Evolutionary conservation across 2,797 vertebrate species (phyloP), one percentile per base, ranked within the genome.

Genomic region (Halcyon leucocephala): DNA sequence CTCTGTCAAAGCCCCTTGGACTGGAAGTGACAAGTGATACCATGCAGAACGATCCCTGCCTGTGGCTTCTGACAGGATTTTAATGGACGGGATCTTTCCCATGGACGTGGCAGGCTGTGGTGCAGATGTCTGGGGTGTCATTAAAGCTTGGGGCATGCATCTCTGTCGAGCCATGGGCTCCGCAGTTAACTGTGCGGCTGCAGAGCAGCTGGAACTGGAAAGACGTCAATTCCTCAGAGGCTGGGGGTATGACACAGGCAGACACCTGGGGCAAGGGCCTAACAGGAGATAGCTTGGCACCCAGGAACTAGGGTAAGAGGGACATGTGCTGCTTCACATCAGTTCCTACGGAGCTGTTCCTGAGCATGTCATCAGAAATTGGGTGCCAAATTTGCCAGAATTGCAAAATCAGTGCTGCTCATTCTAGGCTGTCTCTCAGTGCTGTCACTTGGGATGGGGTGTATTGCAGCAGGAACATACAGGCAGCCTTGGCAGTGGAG

Each of bases 371-470:
- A 24, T 60, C 33, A 66, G 64, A 46, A 89, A 66, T 8, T 39
- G 21, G n/a, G 46, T 61, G 55, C n/a, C 3, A 3, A 81, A 86
- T 44, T 78, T 35, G 33, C 61, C 33, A n/a, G n/a, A n/a, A n/a
- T n/a, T n/a, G 49, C 0, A 0, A 81, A 83, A 64, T 81, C 19
- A 8, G 24, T 64, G 57, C 60, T 67, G 39, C n/a, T 64, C 0
- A 0, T 74, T 92, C 42, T 35, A 51, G 44, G 29, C 10, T 31
- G 22, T n/a, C 7, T 78, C 57, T 74, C 6, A 2, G 3, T 1
- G 19, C 60, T 58, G 17, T 12, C 61, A 28, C 18, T 85, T 19
- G 58, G 42, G 67, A 66, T 62, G 29, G 29, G 37, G 15, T 58
- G 11, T 44, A 6, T 54, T 49, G n/a, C 39, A 71, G 11, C 29